Evolutionary conservation across 2,113 vertebrate species (phyloP).

Genomic region (Lonchura striata): DNA sequence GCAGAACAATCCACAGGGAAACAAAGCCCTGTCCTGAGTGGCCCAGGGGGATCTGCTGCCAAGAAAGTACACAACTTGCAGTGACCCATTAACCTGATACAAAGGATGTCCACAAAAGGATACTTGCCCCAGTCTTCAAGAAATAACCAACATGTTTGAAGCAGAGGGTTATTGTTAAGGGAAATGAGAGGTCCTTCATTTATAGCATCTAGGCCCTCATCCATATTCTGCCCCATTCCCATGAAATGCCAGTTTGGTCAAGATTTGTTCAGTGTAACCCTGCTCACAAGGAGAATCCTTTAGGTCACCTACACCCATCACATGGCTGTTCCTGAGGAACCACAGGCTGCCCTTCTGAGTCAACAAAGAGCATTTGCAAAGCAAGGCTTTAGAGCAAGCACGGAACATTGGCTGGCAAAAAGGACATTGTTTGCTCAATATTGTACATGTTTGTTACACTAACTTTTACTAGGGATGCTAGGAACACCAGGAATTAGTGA

Average conservation of each 20-base stretch:
- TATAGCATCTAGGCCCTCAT: not conserved
- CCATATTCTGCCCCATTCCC: not conserved
- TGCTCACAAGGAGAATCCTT: not conserved
- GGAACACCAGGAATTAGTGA: not conserved
- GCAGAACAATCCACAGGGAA: not conserved
- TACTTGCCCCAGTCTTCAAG: not conserved
- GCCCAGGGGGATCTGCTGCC: not conserved
- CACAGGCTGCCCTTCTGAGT: rapidly evolving
- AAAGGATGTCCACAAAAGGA: not conserved
- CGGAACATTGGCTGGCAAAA: rapidly evolving
- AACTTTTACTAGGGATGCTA: not conserved
- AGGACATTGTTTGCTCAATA: not conserved
- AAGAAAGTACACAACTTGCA: not conserved
- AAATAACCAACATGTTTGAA: not conserved
- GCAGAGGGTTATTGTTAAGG: not conserved
- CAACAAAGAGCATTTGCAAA: not conserved
- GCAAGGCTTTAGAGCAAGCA: not conserved
- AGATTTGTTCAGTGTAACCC: not conserved
- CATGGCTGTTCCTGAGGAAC: not conserved
- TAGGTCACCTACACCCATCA: not conserved
- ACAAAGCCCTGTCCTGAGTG: not conserved
- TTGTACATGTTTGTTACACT: rapidly evolving
- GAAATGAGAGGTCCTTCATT: not conserved
- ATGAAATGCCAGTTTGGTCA: not conserved
- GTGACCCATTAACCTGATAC: rapidly evolving